These are phyloP conservation scores for Phasianus colchicus DNA, from an alignment of 2,113 vertebrate genomes.

Conservation along the genomic window DNA sequence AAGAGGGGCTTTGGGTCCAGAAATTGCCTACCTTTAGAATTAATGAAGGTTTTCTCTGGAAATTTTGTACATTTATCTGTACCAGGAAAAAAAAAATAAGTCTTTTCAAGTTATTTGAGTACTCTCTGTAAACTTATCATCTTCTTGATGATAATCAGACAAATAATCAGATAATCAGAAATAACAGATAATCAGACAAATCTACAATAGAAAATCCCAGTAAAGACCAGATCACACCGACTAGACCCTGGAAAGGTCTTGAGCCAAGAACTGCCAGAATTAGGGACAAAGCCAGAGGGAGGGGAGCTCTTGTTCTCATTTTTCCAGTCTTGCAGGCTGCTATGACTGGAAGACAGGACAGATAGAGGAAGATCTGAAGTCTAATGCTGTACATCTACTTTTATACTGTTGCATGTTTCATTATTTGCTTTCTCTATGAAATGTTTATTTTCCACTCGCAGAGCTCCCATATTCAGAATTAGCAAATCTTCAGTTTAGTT, in stretches of 20 bases:
- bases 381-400: background rate
- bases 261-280: background rate
- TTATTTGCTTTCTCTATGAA: background rate
- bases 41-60: background rate
- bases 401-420: background rate
- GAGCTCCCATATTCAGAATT: background rate
- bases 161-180: background rate
- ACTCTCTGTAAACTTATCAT: background rate
- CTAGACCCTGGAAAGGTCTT: background rate
- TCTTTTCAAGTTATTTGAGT: background rate
- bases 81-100: background rate
- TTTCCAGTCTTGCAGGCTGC: background rate
- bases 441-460: background rate
- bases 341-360: background rate
- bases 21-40: background rate
- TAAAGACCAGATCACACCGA: background rate
- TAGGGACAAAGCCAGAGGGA: background rate
- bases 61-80: background rate
- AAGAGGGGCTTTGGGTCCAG: background rate
- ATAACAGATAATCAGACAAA: background rate
- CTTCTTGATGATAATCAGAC: background rate
- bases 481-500: background rate
- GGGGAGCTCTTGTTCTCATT: fast-evolving
- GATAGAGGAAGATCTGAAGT: background rate
- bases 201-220: background rate